Percentiles rank a stretch among this genome's conserved stretches.
Evolutionary conservation across 2,113 vertebrate genomes (phyloP).

Genomic region (Alouatta palliata): DNA sequence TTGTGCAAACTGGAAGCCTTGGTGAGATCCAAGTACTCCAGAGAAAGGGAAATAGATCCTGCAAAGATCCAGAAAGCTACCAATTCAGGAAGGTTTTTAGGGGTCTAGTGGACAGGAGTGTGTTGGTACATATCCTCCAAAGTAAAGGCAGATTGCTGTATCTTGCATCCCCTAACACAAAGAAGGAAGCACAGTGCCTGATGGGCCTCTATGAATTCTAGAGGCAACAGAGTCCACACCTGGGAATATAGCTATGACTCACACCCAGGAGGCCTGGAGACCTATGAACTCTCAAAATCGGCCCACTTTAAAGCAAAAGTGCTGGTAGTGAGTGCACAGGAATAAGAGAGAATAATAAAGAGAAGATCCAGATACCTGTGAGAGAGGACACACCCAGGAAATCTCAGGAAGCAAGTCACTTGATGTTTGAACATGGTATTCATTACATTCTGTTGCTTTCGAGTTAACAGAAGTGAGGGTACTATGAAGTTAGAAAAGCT

Average conservation of each 20-base stretch:
- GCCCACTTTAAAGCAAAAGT: neutral
- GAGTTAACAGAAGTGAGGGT: neutral
- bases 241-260: neutral
- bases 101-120: neutral
- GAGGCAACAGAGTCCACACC: neutral
- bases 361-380: neutral
- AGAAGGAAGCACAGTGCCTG: neutral
- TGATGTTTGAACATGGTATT: neutral
- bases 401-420: neutral
- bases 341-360: neutral
- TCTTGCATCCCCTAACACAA: neutral
- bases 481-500: neutral
- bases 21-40: neutral
- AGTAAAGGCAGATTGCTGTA: neutral
- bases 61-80: neutral
- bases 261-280: neutral
- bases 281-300: neutral
- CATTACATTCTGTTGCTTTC: neutral
- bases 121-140: neutral
- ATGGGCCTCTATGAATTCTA: neutral
- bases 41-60: neutral
- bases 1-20: neutral
- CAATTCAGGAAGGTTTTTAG: neutral
- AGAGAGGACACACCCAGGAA: neutral
- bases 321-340: neutral